These are phyloP conservation scores for Centropus bengalensis DNA, from an alignment of 2,113 vertebrate species.

Conservation along the genomic window DNA sequence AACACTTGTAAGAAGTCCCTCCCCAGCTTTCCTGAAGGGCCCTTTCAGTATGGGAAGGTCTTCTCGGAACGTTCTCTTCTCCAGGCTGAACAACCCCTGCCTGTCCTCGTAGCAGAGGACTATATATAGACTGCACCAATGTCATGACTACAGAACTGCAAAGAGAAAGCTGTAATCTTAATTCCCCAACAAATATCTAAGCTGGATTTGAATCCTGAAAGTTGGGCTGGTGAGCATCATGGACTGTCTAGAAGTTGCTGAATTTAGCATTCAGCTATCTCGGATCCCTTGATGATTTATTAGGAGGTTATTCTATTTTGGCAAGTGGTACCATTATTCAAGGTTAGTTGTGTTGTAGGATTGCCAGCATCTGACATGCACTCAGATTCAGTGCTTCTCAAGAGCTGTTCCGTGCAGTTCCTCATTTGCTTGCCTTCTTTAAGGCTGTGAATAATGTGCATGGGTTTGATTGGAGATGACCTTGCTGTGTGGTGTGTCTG, in stretches of 20 bases:
- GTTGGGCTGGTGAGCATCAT: not conserved
- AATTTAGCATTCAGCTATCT: not conserved
- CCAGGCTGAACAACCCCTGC: too few relatives aligned
- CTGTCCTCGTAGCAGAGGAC: too few relatives aligned
- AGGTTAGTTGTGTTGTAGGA: not conserved
- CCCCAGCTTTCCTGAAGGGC: too few relatives aligned
- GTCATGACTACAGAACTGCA: not conserved
- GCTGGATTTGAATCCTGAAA: not conserved
- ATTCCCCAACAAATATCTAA: not conserved
- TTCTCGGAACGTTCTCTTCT: too few relatives aligned
- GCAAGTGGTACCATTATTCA: not conserved
- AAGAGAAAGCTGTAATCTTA: not conserved
- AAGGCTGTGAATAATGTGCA: not conserved
- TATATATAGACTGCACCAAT: not conserved
- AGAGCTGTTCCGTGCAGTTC: not conserved
- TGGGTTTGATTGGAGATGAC: not conserved
- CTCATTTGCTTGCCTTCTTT: not conserved
- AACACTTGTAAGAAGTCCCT: too few relatives aligned
- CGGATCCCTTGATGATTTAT: not conserved
- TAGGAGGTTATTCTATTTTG: not conserved
- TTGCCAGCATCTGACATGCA: not conserved
- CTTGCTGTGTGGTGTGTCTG: not conserved
- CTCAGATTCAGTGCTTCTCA: not conserved
- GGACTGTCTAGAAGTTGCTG: constrained; percentile 36
- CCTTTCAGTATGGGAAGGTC: too few relatives aligned